These are phyloP conservation scores for Drosophila paracracens DNA, from an alignment of 2,888 invertebrate genomes.

Conservation along the genomic window DNA sequence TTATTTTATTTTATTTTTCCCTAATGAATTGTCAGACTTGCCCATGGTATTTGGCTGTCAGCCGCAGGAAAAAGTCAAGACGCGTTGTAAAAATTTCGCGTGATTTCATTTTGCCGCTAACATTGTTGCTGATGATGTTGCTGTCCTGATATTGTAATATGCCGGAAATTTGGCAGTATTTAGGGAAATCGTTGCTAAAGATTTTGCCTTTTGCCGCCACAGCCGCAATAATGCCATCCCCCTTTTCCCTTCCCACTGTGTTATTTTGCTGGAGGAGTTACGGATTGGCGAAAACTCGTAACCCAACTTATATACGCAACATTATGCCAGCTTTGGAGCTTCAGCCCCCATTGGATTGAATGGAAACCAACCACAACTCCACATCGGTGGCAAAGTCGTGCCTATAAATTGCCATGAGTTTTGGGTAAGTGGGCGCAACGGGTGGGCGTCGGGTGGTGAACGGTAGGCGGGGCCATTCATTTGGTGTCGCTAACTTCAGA, in stretches of 20 bases:
- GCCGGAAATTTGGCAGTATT: slow-evolving; percentile 80
- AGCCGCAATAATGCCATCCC: slow-evolving; percentile 37
- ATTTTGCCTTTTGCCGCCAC: slow-evolving; percentile 57
- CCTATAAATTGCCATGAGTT: slow-evolving; percentile 69
- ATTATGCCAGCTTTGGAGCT: slow-evolving; percentile 59
- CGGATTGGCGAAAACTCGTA: slow-evolving; percentile 23
- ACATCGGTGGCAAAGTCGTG: slow-evolving; percentile 60
- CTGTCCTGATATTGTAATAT: slow-evolving; percentile 72
- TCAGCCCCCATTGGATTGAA: slow-evolving; percentile 11
- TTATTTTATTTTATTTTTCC: neutral
- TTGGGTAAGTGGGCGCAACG: slow-evolving; percentile 9
- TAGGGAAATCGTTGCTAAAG: slow-evolving; percentile 81
- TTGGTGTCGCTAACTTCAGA: slow-evolving; percentile 70
- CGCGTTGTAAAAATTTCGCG: slow-evolving; percentile 75
- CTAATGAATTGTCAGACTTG: neutral
- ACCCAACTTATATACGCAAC: slow-evolving; percentile 50
- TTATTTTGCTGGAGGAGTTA: slow-evolving; percentile 13
- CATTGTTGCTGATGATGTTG: slow-evolving; percentile 54
- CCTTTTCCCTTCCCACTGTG: slow-evolving; percentile 20
- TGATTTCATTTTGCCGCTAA: slow-evolving; percentile 70
- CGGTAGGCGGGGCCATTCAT: slow-evolving; percentile 37
- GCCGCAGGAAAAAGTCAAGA: slow-evolving; percentile 54
- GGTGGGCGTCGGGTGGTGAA: slow-evolving; percentile 14
- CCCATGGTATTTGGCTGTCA: slow-evolving; percentile 50
- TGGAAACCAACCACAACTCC: slow-evolving; percentile 13